Percentiles rank a stretch among this genome's conserved stretches.
These are phyloP conservation scores for Montipora capitata DNA, from an alignment of 92 coral and sea anemone species.

Conservation along the genomic window DNA sequence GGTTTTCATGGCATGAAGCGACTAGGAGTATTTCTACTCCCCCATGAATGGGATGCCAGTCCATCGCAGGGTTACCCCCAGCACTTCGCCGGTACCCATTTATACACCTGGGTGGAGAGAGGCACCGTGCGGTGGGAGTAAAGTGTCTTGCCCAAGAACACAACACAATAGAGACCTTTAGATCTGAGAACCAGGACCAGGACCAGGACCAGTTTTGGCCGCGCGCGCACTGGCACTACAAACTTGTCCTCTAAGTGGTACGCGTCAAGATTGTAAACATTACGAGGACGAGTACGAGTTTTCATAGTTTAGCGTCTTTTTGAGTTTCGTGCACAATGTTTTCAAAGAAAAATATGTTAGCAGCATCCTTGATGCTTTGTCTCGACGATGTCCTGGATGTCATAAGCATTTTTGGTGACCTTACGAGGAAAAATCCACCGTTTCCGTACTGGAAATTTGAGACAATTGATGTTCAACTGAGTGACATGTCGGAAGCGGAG, in stretches of 20 bases:
- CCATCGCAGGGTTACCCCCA: too few relatives aligned
- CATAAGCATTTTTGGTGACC: slow-evolving; percentile 3
- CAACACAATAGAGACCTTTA: slow-evolving; percentile 43
- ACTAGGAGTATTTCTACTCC: too few relatives aligned
- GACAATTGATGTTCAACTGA: slow-evolving; percentile 22
- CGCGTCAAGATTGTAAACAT: slow-evolving; percentile 33
- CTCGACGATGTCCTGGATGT: slow-evolving; percentile 53
- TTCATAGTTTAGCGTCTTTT: not conserved
- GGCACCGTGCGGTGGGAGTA: too few relatives aligned
- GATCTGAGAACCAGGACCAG: slow-evolving; percentile 8
- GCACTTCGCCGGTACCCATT: too few relatives aligned
- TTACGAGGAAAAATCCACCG: slow-evolving; percentile 42
- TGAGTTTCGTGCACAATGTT: slow-evolving; percentile 25
- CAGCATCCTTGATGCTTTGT: too few relatives aligned
- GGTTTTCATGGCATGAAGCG: too few relatives aligned
- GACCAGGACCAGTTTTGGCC: slow-evolving; percentile 49
- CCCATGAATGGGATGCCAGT: too few relatives aligned
- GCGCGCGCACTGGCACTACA: slow-evolving; percentile 47
- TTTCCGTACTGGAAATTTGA: too few relatives aligned
- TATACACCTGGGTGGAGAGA: too few relatives aligned
- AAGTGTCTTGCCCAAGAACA: too few relatives aligned
- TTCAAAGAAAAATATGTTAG: slow-evolving; percentile 26
- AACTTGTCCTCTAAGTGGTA: slow-evolving; percentile 33
- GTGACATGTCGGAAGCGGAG: slow-evolving; percentile 61
- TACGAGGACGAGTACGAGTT: slow-evolving; percentile 21